Evolutionary conservation across 2,113 vertebrate species (phyloP).

Genomic region (Bos javanicus): DNA sequence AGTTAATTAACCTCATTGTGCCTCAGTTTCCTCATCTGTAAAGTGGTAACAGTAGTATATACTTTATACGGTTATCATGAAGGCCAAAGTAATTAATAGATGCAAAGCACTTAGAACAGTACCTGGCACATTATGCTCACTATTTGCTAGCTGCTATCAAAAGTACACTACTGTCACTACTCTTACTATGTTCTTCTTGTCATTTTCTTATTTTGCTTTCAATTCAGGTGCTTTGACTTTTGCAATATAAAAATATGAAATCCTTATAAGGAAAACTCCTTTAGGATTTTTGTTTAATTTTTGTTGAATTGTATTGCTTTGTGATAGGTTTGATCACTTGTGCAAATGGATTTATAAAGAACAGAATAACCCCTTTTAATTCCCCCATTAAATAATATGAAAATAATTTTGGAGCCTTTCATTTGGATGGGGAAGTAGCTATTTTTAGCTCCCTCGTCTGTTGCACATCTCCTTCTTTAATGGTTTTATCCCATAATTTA

Average conservation of each 20-base stretch:
- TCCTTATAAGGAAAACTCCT: neutral
- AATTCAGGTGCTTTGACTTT: neutral
- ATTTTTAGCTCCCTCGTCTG: neutral
- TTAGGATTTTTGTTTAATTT: conserved; percentile 19
- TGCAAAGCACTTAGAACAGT: neutral
- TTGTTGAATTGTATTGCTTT: neutral
- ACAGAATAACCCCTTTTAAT: neutral
- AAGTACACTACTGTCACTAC: neutral
- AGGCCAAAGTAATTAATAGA: neutral
- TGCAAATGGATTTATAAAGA: conserved; percentile 12
- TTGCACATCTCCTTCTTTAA: neutral
- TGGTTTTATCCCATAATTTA: neutral
- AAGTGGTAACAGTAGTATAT: neutral
- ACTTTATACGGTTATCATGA: neutral
- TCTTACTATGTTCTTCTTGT: neutral
- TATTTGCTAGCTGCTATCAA: neutral
- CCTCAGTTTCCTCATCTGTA: neutral
- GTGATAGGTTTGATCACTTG: neutral
- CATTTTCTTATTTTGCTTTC: neutral
- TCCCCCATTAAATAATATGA: neutral
- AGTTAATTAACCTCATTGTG: neutral
- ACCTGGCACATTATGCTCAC: neutral
- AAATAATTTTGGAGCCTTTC: neutral
- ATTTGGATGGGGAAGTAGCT: neutral
- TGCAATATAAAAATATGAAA: neutral